Evolutionary conservation across 2,113 vertebrate species (phyloP).

Genomic region (Etheostoma cragini): DNA sequence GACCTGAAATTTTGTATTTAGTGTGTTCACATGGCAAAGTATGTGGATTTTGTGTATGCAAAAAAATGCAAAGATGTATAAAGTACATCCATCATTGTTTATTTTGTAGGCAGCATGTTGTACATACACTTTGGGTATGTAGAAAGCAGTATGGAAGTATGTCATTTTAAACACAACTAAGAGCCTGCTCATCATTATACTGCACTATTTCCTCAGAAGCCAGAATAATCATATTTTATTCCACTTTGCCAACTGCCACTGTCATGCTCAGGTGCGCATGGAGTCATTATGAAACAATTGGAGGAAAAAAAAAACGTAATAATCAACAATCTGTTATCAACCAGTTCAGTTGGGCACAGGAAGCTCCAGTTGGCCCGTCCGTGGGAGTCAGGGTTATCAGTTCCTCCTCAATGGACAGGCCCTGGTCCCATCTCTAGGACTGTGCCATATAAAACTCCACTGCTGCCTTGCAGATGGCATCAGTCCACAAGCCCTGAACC

Average conservation of each 20-base stretch:
- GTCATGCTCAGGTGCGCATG: slow-evolving; percentile 6
- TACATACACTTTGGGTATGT: neutral
- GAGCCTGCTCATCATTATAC: neutral
- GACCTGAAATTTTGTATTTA: no score
- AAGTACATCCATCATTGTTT: neutral
- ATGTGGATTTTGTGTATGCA: no score
- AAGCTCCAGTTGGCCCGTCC: slow-evolving; percentile 30
- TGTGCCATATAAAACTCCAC: slow-evolving; percentile 49
- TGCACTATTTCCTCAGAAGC: neutral
- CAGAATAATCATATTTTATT: neutral
- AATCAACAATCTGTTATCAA: slow-evolving; percentile 22
- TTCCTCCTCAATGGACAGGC: slow-evolving; percentile 57
- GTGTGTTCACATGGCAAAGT: no score
- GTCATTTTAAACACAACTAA: neutral
- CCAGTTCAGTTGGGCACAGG: slow-evolving; percentile 16
- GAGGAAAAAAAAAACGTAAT: neutral
- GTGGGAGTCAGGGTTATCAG: slow-evolving; percentile 49
- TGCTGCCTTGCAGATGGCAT: slow-evolving; percentile 44
- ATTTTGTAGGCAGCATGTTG: neutral
- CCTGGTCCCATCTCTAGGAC: slow-evolving; percentile 25
- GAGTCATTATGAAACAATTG: slow-evolving; percentile 14
- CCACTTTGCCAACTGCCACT: neutral
- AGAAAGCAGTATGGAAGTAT: no score
- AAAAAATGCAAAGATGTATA: no score
- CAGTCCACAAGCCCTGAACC: slow-evolving; percentile 33